These are phyloP conservation scores for Dufourea novaeangliae DNA, from an alignment of 1,140 invertebrate genomes.

Conservation along the genomic window DNA sequence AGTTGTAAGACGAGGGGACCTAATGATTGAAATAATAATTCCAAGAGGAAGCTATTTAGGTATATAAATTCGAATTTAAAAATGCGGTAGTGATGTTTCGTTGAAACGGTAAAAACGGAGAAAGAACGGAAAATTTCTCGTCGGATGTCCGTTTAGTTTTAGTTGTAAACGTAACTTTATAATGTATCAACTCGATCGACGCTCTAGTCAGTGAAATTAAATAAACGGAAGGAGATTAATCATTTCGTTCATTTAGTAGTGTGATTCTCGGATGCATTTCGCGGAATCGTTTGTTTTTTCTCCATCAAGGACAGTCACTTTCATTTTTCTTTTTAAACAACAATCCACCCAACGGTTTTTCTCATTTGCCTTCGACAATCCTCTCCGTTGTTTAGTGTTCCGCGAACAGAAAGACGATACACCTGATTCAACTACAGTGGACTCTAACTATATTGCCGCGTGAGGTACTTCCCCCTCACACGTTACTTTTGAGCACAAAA, in stretches of 20 bases:
- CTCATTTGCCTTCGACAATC: conserved; percentile 71
- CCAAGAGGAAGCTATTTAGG: too few relatives aligned
- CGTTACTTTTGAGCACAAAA: too few relatives aligned
- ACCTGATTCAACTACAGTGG: too few relatives aligned
- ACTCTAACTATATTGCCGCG: too few relatives aligned
- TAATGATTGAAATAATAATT: too few relatives aligned
- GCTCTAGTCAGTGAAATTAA: conserved; percentile 68
- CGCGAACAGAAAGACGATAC: too few relatives aligned
- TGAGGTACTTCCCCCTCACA: too few relatives aligned
- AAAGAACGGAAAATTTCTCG: conserved; percentile 4
- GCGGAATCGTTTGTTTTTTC: conserved; percentile 3
- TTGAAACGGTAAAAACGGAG: background rate
- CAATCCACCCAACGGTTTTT: conserved; percentile 18
- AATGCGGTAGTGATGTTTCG: background rate
- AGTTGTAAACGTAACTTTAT: conserved; percentile 64
- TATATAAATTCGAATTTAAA: conserved; percentile 20
- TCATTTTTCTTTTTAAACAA: background rate
- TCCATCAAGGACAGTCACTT: background rate
- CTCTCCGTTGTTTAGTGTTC: too few relatives aligned
- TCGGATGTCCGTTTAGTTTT: conserved; percentile 60
- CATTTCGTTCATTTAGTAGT: conserved; percentile 52
- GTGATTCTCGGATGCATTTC: conserved; percentile 27
- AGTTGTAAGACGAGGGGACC: conserved; percentile 2
- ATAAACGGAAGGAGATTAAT: conserved; percentile 60
- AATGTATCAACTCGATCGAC: conserved; percentile 61